These are phyloP conservation scores for Corythornis cristatus DNA, from an alignment of 2,113 vertebrate genomes.

Conservation along the genomic window DNA sequence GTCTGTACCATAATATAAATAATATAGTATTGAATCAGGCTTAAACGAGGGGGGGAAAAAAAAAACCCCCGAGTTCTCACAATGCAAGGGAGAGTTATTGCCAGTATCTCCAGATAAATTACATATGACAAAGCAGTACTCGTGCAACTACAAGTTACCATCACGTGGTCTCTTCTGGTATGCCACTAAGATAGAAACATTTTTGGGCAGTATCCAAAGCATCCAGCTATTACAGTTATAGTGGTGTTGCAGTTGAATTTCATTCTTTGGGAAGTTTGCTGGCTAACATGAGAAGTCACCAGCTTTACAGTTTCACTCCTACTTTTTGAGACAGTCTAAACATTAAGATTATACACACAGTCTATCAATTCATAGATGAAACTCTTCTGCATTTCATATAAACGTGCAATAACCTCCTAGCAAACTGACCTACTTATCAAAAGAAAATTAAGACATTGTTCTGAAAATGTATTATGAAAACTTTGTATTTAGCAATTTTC, in stretches of 20 bases:
- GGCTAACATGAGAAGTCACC: neutral
- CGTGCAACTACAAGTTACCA: neutral
- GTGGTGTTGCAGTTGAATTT: neutral
- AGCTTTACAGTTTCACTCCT: neutral
- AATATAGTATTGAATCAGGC: neutral
- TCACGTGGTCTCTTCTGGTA: constrained; percentile 16
- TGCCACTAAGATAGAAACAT: neutral
- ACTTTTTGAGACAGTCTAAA: neutral
- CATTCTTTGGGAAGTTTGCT: neutral
- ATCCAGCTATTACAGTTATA: neutral
- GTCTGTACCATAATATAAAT: neutral
- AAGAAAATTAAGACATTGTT: neutral
- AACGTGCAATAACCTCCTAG: neutral
- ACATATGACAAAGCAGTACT: constrained; percentile 39
- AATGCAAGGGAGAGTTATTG: neutral
- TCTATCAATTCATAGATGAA: neutral
- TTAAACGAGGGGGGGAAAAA: neutral
- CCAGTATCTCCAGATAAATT: constrained; percentile 13
- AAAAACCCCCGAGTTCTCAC: neutral
- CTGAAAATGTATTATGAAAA: neutral
- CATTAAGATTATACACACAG: neutral
- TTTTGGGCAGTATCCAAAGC: constrained; percentile 10
- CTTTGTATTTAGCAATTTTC: neutral
- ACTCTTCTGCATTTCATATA: neutral
- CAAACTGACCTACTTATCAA: neutral